Conservation (phyloP, 1,140 invertebrate species). For the Drosophila miranda region DNA sequence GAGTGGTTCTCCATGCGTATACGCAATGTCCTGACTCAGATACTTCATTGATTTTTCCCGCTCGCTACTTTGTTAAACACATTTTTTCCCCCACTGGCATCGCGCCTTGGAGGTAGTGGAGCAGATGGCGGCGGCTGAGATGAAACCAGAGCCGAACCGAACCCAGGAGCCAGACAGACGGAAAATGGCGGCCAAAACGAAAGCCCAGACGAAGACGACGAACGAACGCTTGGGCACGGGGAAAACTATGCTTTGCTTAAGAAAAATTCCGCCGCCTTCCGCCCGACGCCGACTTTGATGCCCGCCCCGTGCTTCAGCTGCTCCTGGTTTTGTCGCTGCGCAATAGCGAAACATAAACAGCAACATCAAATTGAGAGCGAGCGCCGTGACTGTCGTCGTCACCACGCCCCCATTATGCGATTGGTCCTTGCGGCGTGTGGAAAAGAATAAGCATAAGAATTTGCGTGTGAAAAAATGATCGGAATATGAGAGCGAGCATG, state of each 20-base stretch:
- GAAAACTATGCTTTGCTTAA: conserved; percentile 65
- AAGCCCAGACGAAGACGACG: conserved; percentile 33
- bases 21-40: conserved; percentile 30
- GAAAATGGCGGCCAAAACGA: conserved; percentile 64
- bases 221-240: conserved; percentile 28
- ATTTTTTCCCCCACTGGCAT: conserved; percentile 7
- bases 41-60: conserved; percentile 63
- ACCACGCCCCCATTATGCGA: conserved; percentile 81
- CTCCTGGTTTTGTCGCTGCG: conserved; percentile 45
- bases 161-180: conserved; percentile 26
- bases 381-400: conserved; percentile 53
- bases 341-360: conserved; percentile 78
- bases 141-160: conserved; percentile 30
- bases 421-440: conserved; percentile 80
- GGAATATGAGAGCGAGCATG: conserved; percentile 67
- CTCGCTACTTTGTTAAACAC: conserved; percentile 25
- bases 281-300: neutral
- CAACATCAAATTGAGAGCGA: conserved; percentile 62
- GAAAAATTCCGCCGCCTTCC: conserved; percentile 43
- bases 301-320: conserved; percentile 7
- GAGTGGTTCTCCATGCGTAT: conserved; percentile 40
- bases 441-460: conserved; percentile 82
- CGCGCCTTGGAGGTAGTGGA: conserved; percentile 23
- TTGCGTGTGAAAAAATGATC: conserved; percentile 82
- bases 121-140: conserved; percentile 26